Base-by-base conservation (phyloP, 2,113 vertebrate species). In the sheep (Ovis aries) region DNA sequence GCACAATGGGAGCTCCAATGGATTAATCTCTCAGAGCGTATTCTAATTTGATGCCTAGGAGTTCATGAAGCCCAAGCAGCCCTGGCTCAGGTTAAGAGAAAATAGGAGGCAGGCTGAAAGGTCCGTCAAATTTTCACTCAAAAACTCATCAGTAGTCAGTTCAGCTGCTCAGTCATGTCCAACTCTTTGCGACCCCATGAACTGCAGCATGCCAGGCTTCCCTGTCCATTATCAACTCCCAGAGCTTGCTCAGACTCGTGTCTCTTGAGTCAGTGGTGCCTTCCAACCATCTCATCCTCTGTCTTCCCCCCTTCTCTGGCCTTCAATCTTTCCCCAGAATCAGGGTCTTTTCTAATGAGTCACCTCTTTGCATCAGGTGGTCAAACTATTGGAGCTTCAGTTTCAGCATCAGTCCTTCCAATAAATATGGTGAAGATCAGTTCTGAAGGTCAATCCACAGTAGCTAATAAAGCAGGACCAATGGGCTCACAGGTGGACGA, bases 261-360 rank as follows among this genome's bases (percentile, higher is more conserved):
- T 40, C 67, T 23, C 0, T 71, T 40, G 19, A 71, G 10, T 40
- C n/a, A 12, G 67, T 40, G 9, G 19, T 71, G 19, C 67, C 64
- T 12, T 40, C 19, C 10, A 71, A 40, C n/a, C n/a, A 40, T 71
- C 19, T 71, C 67, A 71, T 36, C n/a, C 10, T 21, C 64, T 71
- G n/a, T 23, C 67, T 40, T 71, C 67, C n/a, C n/a, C 2, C 1
- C 23, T 5, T 23, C 4, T 23, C 19, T 1, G 2, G 0, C n/a
- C 64, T 71, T 71, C 64, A 36, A 3, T 71, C n/a, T 12, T 40
- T 40, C 67, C 67, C 19, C n/a, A 71, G 67, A 12, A 40, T 40
- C 19, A 40, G n/a, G n/a, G 19, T 71, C n/a, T 71, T 71, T 71
- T 36, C n/a, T 71, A 71, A 71, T 40, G n/a, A 40, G n/a, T 71